Percentiles rank a stretch among this genome's conserved stretches.
Evolutionary conservation across 37 sponge, comb jelly and placozoan genomes (phyloP).

Genomic region (Halisarca cf. caerulea): DNA sequence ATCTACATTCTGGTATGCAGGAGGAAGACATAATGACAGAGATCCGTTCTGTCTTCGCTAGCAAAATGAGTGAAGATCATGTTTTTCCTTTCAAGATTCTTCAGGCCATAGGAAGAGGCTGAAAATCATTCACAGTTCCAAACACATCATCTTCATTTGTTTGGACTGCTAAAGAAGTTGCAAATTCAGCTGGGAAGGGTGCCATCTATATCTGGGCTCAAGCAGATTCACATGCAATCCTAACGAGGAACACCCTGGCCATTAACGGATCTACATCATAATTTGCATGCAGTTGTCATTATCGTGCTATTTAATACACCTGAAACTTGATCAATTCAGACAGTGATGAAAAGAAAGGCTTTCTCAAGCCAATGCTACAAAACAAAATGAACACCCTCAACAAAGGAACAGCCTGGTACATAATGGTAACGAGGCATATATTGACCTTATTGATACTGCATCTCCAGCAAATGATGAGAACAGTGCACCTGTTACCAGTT

Average conservation of each 20-base stretch:
- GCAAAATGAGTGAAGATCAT: background rate
- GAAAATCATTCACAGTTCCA: background rate
- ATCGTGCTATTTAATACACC: background rate
- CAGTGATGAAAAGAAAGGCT: background rate
- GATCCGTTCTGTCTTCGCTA: background rate
- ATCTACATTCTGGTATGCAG: too few species aligned
- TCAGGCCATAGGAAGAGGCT: conserved; percentile 5
- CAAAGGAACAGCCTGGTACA: background rate
- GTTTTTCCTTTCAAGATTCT: background rate
- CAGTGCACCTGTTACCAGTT: background rate
- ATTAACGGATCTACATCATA: background rate
- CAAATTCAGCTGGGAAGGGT: background rate
- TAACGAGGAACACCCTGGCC: background rate
- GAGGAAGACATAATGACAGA: too few species aligned
- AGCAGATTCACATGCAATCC: background rate
- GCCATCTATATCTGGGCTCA: conserved; percentile 7
- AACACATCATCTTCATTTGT: background rate
- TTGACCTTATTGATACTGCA: background rate
- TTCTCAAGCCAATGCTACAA: background rate
- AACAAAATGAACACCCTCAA: too few species aligned
- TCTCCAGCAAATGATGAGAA: background rate
- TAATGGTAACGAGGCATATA: background rate
- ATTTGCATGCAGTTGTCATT: background rate
- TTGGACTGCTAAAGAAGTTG: conserved; percentile 10
- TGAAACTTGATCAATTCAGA: background rate